phyloP scores from a whole-genome alignment of 2,888 invertebrate genomes.

The Leistus spinibarbis region DNA sequence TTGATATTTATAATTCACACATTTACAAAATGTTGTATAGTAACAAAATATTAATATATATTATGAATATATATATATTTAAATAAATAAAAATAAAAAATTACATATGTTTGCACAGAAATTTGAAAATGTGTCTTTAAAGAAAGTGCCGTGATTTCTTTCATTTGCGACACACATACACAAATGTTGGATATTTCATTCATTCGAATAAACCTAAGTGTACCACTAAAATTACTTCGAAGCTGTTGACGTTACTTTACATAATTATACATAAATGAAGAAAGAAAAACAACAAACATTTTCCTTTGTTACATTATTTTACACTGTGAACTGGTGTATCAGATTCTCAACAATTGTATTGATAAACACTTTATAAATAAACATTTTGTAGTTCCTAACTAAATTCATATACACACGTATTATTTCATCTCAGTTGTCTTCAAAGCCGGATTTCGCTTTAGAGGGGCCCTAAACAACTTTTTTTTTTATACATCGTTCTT shows the following conservation, averaged over 20 bases:
- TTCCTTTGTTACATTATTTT: background rate
- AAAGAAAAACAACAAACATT: background rate
- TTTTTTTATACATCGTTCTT: no score
- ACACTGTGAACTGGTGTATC: background rate
- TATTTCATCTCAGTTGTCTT: background rate
- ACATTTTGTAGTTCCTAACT: background rate
- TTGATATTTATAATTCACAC: slow-evolving; percentile 23
- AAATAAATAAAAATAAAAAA: slow-evolving; percentile 19
- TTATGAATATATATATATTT: background rate
- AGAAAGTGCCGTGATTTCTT: slow-evolving; percentile 38
- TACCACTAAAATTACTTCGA: background rate
- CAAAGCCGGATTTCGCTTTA: background rate
- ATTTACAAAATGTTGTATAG: slow-evolving; percentile 27
- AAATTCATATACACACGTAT: background rate
- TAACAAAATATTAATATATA: slow-evolving; percentile 11
- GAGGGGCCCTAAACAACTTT: no score
- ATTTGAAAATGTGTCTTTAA: slow-evolving; percentile 39
- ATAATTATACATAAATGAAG: background rate
- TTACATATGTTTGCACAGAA: slow-evolving; percentile 39
- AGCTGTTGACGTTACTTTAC: background rate
- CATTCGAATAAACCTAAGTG: background rate
- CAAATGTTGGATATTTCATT: background rate
- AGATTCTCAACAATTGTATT: background rate
- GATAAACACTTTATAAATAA: background rate
- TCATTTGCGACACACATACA: slow-evolving; percentile 31